Base-by-base conservation (phyloP, 92 coral and sea anemone genomes). In the Paragorgia papillata region DNA sequence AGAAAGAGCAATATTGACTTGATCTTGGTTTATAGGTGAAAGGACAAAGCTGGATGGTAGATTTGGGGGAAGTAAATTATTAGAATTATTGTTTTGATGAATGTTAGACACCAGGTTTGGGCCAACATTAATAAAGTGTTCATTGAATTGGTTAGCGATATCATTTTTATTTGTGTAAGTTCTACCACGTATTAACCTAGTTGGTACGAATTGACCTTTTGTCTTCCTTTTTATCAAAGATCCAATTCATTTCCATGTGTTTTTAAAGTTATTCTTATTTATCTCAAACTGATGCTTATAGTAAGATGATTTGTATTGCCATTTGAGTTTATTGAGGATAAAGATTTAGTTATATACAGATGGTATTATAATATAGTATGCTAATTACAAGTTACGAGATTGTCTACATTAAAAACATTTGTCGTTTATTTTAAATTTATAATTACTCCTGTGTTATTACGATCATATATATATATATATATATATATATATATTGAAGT, bases 301-400 rank as follows among this genome's bases (percentile, higher is more conserved):
- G 56, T 94, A 94, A 0, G 98, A 37, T 91, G 3, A 91, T 59
- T 2, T 91, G 50, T 0, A 94, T 97, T 17, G 87, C 62, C 14
- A 94, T 90, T 56, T 91, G 91, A n/a, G n/a, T n/a, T n/a, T n/a
- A n/a, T n/a, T n/a, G n/a, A n/a, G n/a, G n/a, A n/a, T n/a, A n/a
- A n/a, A n/a, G n/a, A n/a, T n/a, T n/a, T n/a, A n/a, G n/a, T n/a
- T n/a, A n/a, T n/a, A n/a, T n/a, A n/a, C n/a, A n/a, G n/a, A n/a
- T n/a, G n/a, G n/a, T n/a, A n/a, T n/a, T n/a, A n/a, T n/a, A n/a
- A n/a, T n/a, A n/a, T n/a, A n/a, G n/a, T n/a, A n/a, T n/a, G n/a
- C n/a, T n/a, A n/a, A n/a, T n/a, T n/a, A n/a, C n/a, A n/a, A n/a
- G n/a, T n/a, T n/a, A n/a, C n/a, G n/a, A n/a, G n/a, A n/a, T n/a